A percentile compares a stretch with the other conserved stretches of the same genome.
Evolutionary conservation across 2,113 vertebrate species (phyloP).

Genomic region (Gila orcuttii): DNA sequence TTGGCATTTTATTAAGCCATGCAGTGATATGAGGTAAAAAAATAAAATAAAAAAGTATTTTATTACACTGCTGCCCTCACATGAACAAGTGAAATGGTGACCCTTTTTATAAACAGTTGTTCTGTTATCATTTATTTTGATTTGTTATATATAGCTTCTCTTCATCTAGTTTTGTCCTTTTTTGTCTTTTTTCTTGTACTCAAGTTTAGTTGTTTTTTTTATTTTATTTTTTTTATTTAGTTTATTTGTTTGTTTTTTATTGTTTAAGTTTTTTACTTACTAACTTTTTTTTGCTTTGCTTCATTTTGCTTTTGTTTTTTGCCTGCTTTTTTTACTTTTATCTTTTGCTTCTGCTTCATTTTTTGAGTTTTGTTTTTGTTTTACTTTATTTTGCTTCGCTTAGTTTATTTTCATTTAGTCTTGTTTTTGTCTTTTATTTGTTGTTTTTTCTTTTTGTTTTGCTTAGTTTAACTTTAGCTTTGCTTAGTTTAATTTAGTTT

Average conservation of each 20-base stretch:
- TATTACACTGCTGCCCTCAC: background rate
- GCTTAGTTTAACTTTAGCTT: constrained; percentile 2
- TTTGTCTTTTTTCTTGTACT: background rate
- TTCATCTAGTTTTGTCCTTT: background rate
- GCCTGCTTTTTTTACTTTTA: background rate
- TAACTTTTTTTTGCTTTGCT: background rate
- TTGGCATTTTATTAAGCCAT: background rate
- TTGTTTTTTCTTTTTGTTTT: background rate
- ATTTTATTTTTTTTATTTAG: background rate
- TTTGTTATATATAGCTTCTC: background rate
- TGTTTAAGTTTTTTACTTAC: background rate
- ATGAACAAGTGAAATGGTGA: background rate
- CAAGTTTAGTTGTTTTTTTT: background rate
- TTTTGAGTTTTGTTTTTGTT: background rate
- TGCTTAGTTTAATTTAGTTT: background rate
- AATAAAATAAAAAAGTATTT: background rate
- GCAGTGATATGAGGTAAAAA: background rate
- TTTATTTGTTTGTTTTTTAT: background rate
- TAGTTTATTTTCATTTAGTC: background rate
- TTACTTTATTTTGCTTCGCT: background rate
- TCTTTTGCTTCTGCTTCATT: background rate
- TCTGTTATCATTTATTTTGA: background rate
- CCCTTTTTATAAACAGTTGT: background rate
- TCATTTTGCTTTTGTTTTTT: background rate
- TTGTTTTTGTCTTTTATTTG: background rate